phyloP scores from a whole-genome alignment of 2,888 invertebrate species.

The Lithophane ornitopus region DNA sequence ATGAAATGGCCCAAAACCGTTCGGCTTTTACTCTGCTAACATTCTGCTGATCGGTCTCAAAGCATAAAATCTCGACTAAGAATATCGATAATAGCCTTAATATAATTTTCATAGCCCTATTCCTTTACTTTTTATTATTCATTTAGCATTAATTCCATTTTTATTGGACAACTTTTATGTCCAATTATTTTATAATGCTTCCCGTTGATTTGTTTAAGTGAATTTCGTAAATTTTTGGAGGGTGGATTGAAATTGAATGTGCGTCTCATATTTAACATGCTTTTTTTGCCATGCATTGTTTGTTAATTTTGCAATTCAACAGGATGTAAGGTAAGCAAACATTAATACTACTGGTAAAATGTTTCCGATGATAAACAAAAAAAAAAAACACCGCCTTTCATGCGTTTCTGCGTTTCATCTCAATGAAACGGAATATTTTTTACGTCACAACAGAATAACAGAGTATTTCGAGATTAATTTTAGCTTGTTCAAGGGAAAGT shows the following conservation, averaged over 20 bases:
- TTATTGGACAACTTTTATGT: conserved; percentile 66
- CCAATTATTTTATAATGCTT: conserved; percentile 66
- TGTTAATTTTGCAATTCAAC: neutral
- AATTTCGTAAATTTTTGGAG: conserved; percentile 36
- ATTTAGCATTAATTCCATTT: conserved; percentile 65
- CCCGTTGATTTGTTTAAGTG: conserved; percentile 52
- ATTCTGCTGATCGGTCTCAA: conserved; percentile 50
- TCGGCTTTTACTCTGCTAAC: conserved; percentile 17
- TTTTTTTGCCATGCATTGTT: neutral
- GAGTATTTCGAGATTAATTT: neutral
- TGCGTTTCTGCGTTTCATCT: neutral
- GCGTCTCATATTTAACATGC: neutral
- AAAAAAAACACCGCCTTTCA: neutral
- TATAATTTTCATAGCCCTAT: conserved; percentile 68
- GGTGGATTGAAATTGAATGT: conserved; percentile 20
- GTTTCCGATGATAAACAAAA: neutral
- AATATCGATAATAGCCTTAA: conserved; percentile 67
- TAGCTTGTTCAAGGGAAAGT: neutral
- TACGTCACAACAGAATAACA: neutral
- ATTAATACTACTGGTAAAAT: neutral
- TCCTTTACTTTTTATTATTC: conserved; percentile 66
- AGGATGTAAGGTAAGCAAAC: neutral
- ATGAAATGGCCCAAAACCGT: conserved; percentile 30
- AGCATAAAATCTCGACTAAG: conserved; percentile 60
- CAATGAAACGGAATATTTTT: neutral